These are phyloP conservation scores for Spinibarbus caldwelli DNA, from an alignment of 2,797 vertebrate species.

Conservation along the genomic window DNA sequence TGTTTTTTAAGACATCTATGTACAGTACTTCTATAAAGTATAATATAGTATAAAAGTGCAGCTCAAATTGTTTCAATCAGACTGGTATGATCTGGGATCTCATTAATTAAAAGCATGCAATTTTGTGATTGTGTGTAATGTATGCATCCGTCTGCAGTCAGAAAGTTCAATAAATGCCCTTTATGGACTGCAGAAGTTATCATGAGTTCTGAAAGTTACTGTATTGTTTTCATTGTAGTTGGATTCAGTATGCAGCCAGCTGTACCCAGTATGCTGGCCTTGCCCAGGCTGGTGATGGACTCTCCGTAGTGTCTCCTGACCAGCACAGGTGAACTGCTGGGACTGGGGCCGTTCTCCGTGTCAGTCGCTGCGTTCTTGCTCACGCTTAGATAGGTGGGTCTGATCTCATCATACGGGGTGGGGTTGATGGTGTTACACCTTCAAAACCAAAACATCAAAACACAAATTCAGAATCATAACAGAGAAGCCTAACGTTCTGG, in stretches of 20 bases:
- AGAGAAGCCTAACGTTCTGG: not conserved
- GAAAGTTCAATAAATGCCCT: not conserved
- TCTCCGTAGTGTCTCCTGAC: constrained; percentile 90
- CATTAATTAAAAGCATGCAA: not conserved
- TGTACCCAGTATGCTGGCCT: constrained; percentile 93
- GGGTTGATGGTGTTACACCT: constrained; percentile 89
- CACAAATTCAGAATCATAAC: not conserved
- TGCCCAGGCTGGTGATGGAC: constrained; percentile 97
- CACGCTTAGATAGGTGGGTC: constrained; percentile 89
- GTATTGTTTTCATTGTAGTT: not conserved
- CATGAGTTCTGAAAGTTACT: not conserved
- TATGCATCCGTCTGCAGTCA: not conserved
- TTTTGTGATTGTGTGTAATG: not conserved
- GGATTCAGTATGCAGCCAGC: not conserved
- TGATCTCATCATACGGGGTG: constrained; percentile 88
- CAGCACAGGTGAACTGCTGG: constrained; percentile 91
- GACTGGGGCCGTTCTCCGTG: constrained; percentile 87
- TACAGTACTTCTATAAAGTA: no score
- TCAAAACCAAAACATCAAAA: not conserved
- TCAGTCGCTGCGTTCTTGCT: constrained; percentile 87
- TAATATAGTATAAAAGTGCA: not conserved
- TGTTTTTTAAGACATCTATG: no score
- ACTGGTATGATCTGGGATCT: not conserved
- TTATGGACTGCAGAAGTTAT: not conserved
- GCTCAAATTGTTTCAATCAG: not conserved